Conservation (phyloP, 2,113 vertebrate genomes). For the Sciurus niger region DNA sequence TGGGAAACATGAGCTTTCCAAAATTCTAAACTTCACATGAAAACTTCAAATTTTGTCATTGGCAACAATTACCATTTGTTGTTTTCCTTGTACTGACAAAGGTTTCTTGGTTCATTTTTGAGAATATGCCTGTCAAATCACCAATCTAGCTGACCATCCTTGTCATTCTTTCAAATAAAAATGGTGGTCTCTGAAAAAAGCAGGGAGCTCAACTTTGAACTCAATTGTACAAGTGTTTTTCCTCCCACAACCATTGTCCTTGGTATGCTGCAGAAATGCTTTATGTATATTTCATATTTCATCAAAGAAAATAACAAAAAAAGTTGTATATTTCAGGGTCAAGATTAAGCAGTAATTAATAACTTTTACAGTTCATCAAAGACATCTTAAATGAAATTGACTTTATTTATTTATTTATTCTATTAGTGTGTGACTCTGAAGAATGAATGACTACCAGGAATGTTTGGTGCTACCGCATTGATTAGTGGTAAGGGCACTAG, state of each 20-base stretch:
- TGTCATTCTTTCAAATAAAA: conserved; percentile 34
- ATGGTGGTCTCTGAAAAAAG: not conserved
- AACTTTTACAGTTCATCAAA: conserved; percentile 18
- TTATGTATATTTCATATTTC: not conserved
- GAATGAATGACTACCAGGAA: not conserved
- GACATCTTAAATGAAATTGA: not conserved
- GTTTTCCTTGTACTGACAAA: not conserved
- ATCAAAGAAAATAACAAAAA: not conserved
- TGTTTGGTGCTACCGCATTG: not conserved
- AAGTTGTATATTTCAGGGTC: not conserved
- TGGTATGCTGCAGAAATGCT: not conserved
- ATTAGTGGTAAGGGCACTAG: not conserved
- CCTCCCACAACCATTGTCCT: accelerated
- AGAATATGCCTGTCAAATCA: not conserved
- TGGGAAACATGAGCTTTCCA: not conserved
- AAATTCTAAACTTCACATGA: conserved; percentile 25
- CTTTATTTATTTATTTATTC: not conserved
- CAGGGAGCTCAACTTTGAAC: not conserved
- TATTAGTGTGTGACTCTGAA: not conserved
- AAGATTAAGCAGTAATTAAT: conserved; percentile 16
- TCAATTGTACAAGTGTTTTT: not conserved
- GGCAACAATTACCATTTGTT: not conserved
- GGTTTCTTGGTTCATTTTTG: not conserved
- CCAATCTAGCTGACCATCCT: not conserved
- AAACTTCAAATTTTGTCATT: conserved; percentile 40